Evolutionary conservation across 2,888 invertebrate genomes (phyloP).

Genomic region (Drosophila lutescens): DNA sequence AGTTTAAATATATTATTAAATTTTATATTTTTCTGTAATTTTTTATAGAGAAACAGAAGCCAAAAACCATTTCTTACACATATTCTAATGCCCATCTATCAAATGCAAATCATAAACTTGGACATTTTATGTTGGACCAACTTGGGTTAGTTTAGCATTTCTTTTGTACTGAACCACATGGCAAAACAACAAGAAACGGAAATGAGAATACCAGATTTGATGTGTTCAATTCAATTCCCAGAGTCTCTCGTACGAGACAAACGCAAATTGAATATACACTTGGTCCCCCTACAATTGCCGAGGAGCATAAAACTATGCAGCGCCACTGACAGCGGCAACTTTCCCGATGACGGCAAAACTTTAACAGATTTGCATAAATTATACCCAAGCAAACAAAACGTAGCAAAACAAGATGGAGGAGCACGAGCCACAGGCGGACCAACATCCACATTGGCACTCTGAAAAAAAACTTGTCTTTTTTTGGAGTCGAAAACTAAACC

Average conservation of each 20-base stretch:
- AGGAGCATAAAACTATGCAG: slow-evolving; percentile 62
- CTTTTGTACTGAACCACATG: slow-evolving; percentile 5
- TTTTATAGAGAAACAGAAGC: too few species aligned
- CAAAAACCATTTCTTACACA: background rate
- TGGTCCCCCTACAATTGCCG: slow-evolving; percentile 14
- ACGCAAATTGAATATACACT: slow-evolving; percentile 40
- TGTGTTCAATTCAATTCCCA: slow-evolving; percentile 35
- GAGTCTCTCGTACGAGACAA: slow-evolving; percentile 22
- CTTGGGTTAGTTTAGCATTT: slow-evolving; percentile 12
- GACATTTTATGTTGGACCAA: slow-evolving; percentile 4
- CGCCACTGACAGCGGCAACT: slow-evolving; percentile 57
- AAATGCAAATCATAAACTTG: slow-evolving; percentile 18
- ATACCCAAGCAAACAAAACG: slow-evolving; percentile 62
- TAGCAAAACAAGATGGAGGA: slow-evolving; percentile 44
- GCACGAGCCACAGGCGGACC: slow-evolving; percentile 29
- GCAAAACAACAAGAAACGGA: slow-evolving; percentile 14
- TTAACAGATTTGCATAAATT: slow-evolving; percentile 77
- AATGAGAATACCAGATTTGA: slow-evolving; percentile 26
- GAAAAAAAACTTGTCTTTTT: background rate
- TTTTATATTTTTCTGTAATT: background rate
- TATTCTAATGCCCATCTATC: background rate
- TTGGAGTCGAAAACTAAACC: background rate
- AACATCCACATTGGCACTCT: slow-evolving; percentile 4
- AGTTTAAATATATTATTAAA: background rate
- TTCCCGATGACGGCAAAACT: slow-evolving; percentile 74